Evolutionary conservation across 2,113 vertebrate species (phyloP).

Genomic region (Micronycteris hirsuta): DNA sequence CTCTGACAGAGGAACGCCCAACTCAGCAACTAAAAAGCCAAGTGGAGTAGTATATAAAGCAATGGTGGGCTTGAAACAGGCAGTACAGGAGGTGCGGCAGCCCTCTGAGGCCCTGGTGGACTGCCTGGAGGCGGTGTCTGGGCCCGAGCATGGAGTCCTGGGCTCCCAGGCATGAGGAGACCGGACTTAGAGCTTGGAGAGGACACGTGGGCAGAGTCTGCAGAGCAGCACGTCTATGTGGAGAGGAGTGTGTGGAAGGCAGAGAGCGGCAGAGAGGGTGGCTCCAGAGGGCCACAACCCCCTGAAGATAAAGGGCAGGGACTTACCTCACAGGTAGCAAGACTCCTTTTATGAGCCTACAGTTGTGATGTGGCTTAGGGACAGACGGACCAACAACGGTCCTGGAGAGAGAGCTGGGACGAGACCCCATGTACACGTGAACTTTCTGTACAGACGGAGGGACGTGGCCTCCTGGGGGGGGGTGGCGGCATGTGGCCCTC

Average conservation of each 20-base stretch:
- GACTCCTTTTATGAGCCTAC: accelerated
- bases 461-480: accelerated
- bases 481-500: accelerated
- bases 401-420: accelerated
- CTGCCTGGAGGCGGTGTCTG: accelerated
- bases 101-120: accelerated
- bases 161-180: not conserved
- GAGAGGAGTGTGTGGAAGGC: accelerated
- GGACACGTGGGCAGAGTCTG: accelerated
- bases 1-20: not conserved
- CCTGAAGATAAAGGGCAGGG: not conserved
- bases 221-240: not conserved
- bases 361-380: accelerated
- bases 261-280: accelerated
- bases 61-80: accelerated
- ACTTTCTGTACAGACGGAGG: accelerated
- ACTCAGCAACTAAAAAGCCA: not conserved
- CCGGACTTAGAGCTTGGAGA: not conserved
- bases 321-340: accelerated
- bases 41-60: accelerated
- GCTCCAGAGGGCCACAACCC: not conserved
- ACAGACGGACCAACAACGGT: accelerated
- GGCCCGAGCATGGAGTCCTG: accelerated
- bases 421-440: accelerated
- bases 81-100: accelerated